These are phyloP conservation scores for Sympetrum striolatum DNA, from an alignment of 2,888 invertebrate species.

Conservation along the genomic window DNA sequence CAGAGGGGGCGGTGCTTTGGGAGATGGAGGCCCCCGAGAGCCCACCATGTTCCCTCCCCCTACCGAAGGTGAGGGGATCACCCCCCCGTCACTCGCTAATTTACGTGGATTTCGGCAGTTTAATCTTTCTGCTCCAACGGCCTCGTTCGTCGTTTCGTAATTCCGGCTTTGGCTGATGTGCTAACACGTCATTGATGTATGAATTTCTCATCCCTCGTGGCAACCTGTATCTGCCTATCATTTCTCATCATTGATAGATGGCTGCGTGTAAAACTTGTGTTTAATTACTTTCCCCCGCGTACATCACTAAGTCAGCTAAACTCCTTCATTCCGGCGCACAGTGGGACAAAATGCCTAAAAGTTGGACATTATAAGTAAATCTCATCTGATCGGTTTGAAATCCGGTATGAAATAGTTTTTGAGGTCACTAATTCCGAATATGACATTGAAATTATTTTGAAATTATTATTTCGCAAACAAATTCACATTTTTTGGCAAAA, in stretches of 20 bases:
- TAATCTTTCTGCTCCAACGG: not conserved
- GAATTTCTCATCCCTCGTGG: not conserved
- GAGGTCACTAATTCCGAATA: no score
- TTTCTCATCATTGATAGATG: not conserved
- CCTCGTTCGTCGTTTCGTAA: not conserved
- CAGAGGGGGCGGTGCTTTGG: constrained; percentile 17
- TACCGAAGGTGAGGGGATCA: constrained; percentile 1
- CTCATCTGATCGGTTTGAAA: no score
- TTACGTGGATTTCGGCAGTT: not conserved
- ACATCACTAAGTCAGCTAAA: not conserved
- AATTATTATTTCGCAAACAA: no score
- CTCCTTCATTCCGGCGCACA: not conserved
- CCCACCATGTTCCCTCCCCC: constrained; percentile 23
- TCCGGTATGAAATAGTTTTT: no score
- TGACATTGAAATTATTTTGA: no score
- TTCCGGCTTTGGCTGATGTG: not conserved
- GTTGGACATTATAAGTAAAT: no score
- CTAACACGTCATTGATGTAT: not conserved
- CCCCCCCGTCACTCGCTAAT: not conserved
- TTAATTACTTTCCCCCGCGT: not conserved
- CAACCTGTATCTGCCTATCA: not conserved
- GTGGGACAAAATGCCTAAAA: no score
- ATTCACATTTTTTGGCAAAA: no score
- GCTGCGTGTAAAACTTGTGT: not conserved
- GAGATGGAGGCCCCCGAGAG: not conserved